Conservation (phyloP, 2,113 vertebrate species). For the Scomber scombrus region DNA sequence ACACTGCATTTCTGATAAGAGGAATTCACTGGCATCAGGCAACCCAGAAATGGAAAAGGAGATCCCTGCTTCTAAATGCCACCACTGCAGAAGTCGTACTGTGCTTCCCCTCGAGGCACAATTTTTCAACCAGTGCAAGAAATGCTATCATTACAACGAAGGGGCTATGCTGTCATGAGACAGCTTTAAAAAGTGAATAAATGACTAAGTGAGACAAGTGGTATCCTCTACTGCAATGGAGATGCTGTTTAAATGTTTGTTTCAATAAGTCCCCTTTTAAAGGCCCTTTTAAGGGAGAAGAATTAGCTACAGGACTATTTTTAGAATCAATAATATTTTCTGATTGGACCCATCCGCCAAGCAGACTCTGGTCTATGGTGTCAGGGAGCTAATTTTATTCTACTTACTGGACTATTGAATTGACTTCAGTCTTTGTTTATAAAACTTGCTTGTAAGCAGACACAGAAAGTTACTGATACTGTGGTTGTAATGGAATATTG, state of each 20-base stretch:
- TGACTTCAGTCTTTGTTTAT: background rate
- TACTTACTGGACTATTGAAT: background rate
- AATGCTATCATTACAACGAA: background rate
- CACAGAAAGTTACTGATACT: background rate
- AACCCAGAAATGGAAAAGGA: slow-evolving; percentile 25
- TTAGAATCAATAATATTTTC: slow-evolving; percentile 46
- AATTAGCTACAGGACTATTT: slow-evolving; percentile 61
- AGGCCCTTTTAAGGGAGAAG: slow-evolving; percentile 65
- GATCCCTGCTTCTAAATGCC: slow-evolving; percentile 1
- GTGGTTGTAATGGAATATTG: slow-evolving; percentile 21
- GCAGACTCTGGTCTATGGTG: slow-evolving; percentile 9
- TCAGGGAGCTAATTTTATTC: background rate
- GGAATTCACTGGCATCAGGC: slow-evolving; percentile 12
- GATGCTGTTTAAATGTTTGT: slow-evolving; percentile 41
- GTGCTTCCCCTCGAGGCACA: slow-evolving; percentile 11
- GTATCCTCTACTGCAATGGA: background rate
- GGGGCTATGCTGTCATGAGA: background rate
- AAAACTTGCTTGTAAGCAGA: background rate
- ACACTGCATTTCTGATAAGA: background rate
- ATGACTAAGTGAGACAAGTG: slow-evolving; percentile 3
- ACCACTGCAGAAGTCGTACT: slow-evolving; percentile 4
- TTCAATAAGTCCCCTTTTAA: slow-evolving; percentile 40
- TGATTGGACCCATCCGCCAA: slow-evolving; percentile 39
- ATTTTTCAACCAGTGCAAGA: slow-evolving; percentile 15
- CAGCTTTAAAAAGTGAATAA: slow-evolving; percentile 36